Base-by-base conservation (phyloP, 1,140 invertebrate species). In the Bombyx mandarina region DNA sequence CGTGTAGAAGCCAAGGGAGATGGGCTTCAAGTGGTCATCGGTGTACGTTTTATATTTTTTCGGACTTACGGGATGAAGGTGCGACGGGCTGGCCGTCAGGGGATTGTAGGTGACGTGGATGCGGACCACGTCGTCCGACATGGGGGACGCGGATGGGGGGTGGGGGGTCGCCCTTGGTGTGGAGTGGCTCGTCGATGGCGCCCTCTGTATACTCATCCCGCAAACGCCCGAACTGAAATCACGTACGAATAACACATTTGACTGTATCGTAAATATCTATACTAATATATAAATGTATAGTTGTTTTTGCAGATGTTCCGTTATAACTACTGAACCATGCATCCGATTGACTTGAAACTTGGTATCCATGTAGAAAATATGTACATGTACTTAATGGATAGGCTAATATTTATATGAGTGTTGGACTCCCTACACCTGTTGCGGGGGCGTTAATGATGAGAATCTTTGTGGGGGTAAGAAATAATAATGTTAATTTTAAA, bases 21-120 rank as follows among this genome's bases (percentile, higher is more conserved):
- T 52, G 0, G 80, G 79, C 53, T 84, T 86, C 51, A 77, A 74
- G 54, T 81, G 79, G 58, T 79, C 74, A 3, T 82, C 78, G 12
- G 49, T 46, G 61, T 77, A 79, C 0, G 64, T 22, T 53, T 79
- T 83, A 60, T 77, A 80, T 55, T 82, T 83, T 8, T 69, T 67
- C 7, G 81, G 73, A 48, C 72, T 77, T 22, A 77, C 62, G 3
- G 77, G 72, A 42, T 80, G 77, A 3, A 92, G 66, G 89, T 91
- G 68, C 82, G 92, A 61, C 65, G 89, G 69, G 87, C 89, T 71
- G 79, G 86, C 56, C 78, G 78, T 66, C 5, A 82, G 69, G 0
- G 81, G 77, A 58, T 82, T 89, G 72, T 94, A 94, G 7, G 93
- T 93, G 45, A 94, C 93, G 78, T 93, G 94, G 60, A 94, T 94